A percentile compares a stretch with the other conserved stretches of the same genome.
These are phyloP conservation scores for Cololabis saira DNA, from an alignment of 2,113 vertebrate species.

Conservation along the genomic window DNA sequence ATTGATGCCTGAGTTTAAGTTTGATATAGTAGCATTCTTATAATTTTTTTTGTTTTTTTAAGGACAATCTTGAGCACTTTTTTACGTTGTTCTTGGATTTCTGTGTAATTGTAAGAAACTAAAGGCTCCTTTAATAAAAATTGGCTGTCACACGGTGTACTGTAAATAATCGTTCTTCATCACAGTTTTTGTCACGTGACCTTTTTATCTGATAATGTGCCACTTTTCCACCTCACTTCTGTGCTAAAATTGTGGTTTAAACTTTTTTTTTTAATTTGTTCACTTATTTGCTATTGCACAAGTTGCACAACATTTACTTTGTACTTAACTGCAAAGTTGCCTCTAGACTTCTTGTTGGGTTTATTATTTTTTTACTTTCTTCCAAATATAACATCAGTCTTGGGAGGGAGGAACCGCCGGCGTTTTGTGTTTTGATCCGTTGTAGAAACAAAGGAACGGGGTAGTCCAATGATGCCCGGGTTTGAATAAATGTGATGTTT, in stretches of 20 bases:
- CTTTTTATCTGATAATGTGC: constrained; percentile 47
- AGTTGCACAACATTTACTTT: constrained; percentile 76
- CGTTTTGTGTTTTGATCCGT: not conserved
- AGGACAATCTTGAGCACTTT: constrained; percentile 70
- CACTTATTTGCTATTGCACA: constrained; percentile 62
- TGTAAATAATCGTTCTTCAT: constrained; percentile 44
- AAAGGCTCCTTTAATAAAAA: constrained; percentile 45
- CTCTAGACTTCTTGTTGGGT: constrained; percentile 25
- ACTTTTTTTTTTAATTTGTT: not conserved
- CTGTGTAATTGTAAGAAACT: constrained; percentile 34
- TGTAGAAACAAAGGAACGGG: not conserved
- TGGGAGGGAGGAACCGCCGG: constrained; percentile 10
- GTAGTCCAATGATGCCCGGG: constrained; percentile 1
- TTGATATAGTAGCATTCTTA: constrained; percentile 45
- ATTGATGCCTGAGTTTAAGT: constrained; percentile 30
- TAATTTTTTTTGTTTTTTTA: constrained; percentile 9
- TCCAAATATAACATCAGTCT: constrained; percentile 13
- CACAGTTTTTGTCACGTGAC: constrained; percentile 37
- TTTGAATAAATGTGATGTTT: constrained; percentile 37
- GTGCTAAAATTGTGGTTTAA: constrained; percentile 28
- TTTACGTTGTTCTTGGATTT: constrained; percentile 46
- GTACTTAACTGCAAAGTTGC: constrained; percentile 39
- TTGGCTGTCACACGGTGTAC: constrained; percentile 43
- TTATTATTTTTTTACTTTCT: not conserved
- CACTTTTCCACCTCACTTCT: constrained; percentile 45